phyloP scores from a whole-genome alignment of 2,888 invertebrate species.

The Kuschelorhynchus macadamiae region DNA sequence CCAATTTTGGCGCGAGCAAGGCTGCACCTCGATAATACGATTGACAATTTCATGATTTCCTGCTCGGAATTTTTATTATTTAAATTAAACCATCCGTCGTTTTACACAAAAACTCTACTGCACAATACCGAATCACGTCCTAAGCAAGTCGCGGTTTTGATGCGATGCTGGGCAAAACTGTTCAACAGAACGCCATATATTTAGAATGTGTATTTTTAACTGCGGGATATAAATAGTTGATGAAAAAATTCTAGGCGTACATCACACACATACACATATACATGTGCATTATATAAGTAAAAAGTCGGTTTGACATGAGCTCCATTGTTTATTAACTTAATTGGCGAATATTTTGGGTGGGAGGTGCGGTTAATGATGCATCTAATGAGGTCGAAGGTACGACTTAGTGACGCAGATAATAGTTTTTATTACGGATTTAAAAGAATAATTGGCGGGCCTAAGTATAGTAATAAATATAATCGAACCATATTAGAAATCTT shows the following conservation, averaged over 20 bases:
- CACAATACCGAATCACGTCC: constrained; percentile 13
- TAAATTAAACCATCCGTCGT: constrained; percentile 9
- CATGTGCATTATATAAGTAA: constrained; percentile 54
- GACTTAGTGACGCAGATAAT: not conserved
- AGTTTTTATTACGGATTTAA: too few species aligned
- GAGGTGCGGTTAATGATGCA: constrained; percentile 35
- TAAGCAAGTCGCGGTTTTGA: constrained; percentile 29
- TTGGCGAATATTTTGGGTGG: constrained; percentile 42
- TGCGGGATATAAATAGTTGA: constrained; percentile 61
- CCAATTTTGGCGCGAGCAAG: constrained; percentile 63
- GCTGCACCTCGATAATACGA: constrained; percentile 46
- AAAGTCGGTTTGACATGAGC: constrained; percentile 49
- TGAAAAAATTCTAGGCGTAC: constrained; percentile 52
- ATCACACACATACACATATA: constrained; percentile 46
- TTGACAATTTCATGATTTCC: constrained; percentile 36
- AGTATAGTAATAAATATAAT: too few species aligned
- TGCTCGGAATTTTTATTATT: constrained; percentile 22
- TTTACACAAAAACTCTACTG: constrained; percentile 16
- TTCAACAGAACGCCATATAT: constrained; percentile 54
- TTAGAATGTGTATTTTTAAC: constrained; percentile 64
- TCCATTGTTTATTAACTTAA: constrained; percentile 49
- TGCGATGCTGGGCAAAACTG: constrained; percentile 43
- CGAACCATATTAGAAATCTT: too few species aligned
- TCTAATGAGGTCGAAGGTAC: constrained; percentile 16
- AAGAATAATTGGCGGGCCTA: too few species aligned